phyloP scores from a whole-genome alignment of 1,140 invertebrate species.

The Phymorhynchus buccinoides region DNA sequence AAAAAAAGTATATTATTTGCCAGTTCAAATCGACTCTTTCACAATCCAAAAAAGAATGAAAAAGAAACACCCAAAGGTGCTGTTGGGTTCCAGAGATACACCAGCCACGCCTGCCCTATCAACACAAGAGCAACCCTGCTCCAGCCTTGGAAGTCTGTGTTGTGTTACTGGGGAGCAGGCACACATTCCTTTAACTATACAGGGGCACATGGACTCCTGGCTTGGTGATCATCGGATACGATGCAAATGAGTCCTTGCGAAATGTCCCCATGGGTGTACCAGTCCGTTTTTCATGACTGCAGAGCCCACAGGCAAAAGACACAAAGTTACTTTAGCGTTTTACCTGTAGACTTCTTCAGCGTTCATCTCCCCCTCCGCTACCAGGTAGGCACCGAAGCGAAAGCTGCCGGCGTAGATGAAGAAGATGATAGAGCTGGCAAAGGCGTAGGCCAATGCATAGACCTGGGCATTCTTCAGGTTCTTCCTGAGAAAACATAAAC shows the following conservation, averaged over 20 bases:
- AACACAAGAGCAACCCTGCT: too few species aligned
- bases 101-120: too few species aligned
- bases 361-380: slow-evolving; percentile 63
- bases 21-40: too few species aligned
- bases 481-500: slow-evolving; percentile 58
- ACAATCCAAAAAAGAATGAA: too few species aligned
- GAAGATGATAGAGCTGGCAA: slow-evolving; percentile 84
- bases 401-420: slow-evolving; percentile 86
- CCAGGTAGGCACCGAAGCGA: slow-evolving; percentile 87
- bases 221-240: too few species aligned
- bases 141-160: too few species aligned
- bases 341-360: slow-evolving; percentile 71
- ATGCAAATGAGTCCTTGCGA: too few species aligned
- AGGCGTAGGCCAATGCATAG: slow-evolving; percentile 81
- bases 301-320: neutral
- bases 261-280: neutral
- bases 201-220: neutral
- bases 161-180: neutral
- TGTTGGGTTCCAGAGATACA: too few species aligned
- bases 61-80: too few species aligned
- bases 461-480: slow-evolving; percentile 79
- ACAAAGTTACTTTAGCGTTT: too few species aligned
- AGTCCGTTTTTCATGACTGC: neutral
- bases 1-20: too few species aligned
- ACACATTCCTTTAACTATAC: neutral